phyloP scores from a whole-genome alignment of 2,113 vertebrate genomes.

The Rhynchopsitta pachyrhyncha region DNA sequence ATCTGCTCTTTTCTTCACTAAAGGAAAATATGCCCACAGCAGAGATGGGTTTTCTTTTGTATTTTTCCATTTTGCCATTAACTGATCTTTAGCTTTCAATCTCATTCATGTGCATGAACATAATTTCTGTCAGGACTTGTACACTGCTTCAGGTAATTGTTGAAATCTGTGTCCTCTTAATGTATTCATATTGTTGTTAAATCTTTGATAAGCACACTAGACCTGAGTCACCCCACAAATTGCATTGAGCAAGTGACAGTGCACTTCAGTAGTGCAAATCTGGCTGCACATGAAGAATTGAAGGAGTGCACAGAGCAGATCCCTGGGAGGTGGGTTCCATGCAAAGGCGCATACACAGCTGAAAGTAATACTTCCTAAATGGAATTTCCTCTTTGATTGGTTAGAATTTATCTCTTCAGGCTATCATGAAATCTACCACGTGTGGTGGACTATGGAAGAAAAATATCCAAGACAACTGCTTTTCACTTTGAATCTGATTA shows the following conservation, averaged over 20 bases:
- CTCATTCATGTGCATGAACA: background rate
- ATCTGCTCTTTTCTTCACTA: slow-evolving; percentile 33
- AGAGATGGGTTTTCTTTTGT: slow-evolving; percentile 41
- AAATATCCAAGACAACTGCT: background rate
- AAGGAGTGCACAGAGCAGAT: background rate
- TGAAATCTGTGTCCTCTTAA: background rate
- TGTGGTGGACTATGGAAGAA: background rate
- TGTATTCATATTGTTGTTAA: background rate
- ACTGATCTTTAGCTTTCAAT: background rate
- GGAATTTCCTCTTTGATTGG: background rate
- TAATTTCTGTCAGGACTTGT: background rate
- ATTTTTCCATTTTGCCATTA: slow-evolving; percentile 15
- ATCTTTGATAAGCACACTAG: background rate
- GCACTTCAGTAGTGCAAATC: background rate
- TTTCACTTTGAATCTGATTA: background rate
- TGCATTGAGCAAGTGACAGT: background rate
- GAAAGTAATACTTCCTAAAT: background rate
- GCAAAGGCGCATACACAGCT: background rate
- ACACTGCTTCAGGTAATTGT: background rate
- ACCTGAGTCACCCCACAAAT: background rate
- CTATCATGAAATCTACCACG: background rate
- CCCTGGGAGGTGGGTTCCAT: background rate
- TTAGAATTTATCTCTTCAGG: background rate
- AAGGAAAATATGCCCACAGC: slow-evolving; percentile 25
- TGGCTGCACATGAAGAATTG: background rate